Base-by-base conservation (phyloP, 1,140 invertebrate species). In the Formica exsecta region DNA sequence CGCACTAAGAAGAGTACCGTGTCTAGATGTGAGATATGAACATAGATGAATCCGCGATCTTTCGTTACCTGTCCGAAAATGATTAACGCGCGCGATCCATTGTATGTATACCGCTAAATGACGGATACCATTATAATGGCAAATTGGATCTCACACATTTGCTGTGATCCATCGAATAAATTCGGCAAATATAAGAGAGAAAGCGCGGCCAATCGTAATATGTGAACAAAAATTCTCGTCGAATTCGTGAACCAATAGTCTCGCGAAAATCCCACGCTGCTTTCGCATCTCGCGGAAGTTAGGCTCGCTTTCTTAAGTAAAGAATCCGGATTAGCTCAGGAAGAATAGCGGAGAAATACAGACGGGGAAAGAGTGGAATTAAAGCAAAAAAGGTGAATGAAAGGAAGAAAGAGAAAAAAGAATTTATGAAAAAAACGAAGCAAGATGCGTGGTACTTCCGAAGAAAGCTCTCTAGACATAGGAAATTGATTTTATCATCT, bases 171-270 rank as follows among this genome's bases (percentile, higher is more conserved):
- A 41, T 32, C 29, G 65, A 86, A 62, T 66, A 25, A 48, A 48
- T 83, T 57, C 62, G 44, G 19, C 13, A 57, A 85, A 81, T 61
- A 87, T 68, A 65, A n/a, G 2, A 59, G 25, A 59, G 71, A 48
- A 51, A 68, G 75, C 41, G 38, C 8, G 25, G 11, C n/a, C 76
- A 76, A 73, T 68, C 19, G 65, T 36, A 22, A n/a, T 29, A 29
- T 38, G n/a, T 51, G 79, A 83, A 36, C 79, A 36, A 83, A 44
- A 83, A 74, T 54, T 73, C 54, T 54, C 36, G 36, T n/a, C 41
- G 64, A 73, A 71, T 77, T 91, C 87, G 65, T 90, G 86, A 90
- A 90, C 74, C 90, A 90, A 90, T 91, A 90, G 90, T 91, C 89
- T 68, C 62, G 38, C 80, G 87, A 88, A 86, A 91, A 91, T 88